Percentiles rank a stretch among this genome's conserved stretches.
Conservation (phyloP, 2,113 vertebrate species). For the Leucosticte australis region DNA sequence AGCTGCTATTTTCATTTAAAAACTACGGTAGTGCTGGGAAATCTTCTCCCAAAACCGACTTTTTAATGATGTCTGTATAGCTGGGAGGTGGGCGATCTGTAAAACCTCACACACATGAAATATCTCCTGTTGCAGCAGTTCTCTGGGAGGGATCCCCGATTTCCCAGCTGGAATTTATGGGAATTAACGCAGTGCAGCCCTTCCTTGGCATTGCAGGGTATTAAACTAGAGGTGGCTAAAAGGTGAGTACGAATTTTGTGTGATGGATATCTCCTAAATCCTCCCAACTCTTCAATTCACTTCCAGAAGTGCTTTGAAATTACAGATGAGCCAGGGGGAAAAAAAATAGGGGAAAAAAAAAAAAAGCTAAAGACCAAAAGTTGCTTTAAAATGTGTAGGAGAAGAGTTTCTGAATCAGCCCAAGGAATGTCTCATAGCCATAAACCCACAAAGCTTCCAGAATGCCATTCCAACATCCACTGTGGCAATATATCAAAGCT, state of each 20-base stretch:
- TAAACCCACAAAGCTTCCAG: constrained; percentile 46
- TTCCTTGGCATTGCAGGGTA: neutral
- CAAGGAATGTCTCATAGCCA: constrained; percentile 30
- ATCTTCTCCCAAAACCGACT: neutral
- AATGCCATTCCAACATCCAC: constrained; percentile 32
- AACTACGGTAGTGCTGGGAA: neutral
- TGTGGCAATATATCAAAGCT: constrained; percentile 34
- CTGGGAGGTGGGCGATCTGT: neutral
- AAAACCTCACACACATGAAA: neutral
- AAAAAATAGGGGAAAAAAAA: neutral
- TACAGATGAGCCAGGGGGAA: neutral
- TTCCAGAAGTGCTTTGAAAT: neutral
- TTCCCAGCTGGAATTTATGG: neutral
- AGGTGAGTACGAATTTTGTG: neutral
- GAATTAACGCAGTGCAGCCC: neutral
- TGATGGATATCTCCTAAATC: neutral
- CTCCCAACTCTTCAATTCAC: neutral
- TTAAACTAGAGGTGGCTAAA: neutral
- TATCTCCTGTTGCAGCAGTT: neutral
- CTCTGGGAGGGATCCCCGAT: neutral
- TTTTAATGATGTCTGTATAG: neutral
- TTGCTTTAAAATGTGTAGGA: constrained; percentile 5
- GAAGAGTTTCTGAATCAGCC: constrained; percentile 41
- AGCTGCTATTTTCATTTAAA: neutral
- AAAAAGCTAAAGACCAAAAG: neutral